Conservation (phyloP, 2,888 invertebrate species). For the Xanthorhoe spadicearia region DNA sequence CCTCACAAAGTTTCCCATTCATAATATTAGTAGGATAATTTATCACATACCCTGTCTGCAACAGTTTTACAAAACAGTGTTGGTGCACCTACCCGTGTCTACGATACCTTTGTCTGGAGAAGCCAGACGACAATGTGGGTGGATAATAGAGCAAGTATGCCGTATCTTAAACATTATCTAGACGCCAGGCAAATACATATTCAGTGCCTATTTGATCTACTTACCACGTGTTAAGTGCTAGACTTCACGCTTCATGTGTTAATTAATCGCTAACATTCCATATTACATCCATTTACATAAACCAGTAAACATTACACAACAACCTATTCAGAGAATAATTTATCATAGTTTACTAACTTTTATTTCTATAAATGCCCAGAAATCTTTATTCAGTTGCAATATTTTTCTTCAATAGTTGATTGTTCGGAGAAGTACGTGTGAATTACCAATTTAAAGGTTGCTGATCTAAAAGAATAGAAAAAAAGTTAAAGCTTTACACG, state of each 20-base stretch:
- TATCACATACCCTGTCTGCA: background rate
- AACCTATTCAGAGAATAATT: background rate
- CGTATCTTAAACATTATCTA: conserved; percentile 13
- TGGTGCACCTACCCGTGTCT: conserved; percentile 5
- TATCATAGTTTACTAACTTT: background rate
- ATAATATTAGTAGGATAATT: background rate
- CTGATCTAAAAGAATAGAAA: background rate
- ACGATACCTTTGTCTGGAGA: conserved; percentile 6
- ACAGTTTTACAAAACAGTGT: background rate
- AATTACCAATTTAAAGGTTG: background rate
- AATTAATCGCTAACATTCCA: conserved; percentile 10
- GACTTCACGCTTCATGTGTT: conserved; percentile 19
- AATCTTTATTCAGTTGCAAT: background rate
- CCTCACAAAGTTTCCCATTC: no score
- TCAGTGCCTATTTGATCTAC: conserved; percentile 26
- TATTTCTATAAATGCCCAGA: background rate
- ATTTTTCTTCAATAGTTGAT: background rate
- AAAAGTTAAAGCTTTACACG: background rate
- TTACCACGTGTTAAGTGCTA: conserved; percentile 26
- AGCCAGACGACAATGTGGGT: conserved; percentile 18
- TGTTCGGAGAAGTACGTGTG: background rate
- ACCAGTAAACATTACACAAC: background rate
- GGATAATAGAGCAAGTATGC: conserved; percentile 11
- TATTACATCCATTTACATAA: background rate
- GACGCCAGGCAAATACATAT: conserved; percentile 31